Evolutionary conservation across 2,888 invertebrate genomes (phyloP).

Genomic region (Apoda limacodes): DNA sequence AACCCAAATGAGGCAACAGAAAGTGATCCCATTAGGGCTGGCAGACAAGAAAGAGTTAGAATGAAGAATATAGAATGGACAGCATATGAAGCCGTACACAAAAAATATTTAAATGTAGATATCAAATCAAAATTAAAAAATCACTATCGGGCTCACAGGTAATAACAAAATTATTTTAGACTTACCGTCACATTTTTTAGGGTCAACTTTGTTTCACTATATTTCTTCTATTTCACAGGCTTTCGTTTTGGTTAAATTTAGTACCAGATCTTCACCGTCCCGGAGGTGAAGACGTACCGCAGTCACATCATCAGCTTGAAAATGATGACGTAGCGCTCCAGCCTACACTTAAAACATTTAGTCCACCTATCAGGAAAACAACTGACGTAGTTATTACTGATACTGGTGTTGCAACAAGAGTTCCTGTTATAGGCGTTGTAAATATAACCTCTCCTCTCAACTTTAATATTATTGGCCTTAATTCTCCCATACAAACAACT

Average conservation of each 20-base stretch:
- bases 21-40: constrained; percentile 72
- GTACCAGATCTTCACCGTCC: constrained; percentile 93
- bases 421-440: constrained; percentile 43
- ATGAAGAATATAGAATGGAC: constrained; percentile 94
- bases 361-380: constrained; percentile 65
- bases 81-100: constrained; percentile 91
- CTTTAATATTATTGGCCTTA: constrained; percentile 49
- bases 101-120: constrained; percentile 92
- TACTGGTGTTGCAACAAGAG: constrained; percentile 49
- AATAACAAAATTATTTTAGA: constrained; percentile 12
- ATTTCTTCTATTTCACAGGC: constrained; percentile 47
- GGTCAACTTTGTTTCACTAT: neutral
- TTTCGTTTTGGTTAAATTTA: constrained; percentile 95
- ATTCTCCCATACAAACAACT: constrained; percentile 45
- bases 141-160: constrained; percentile 92
- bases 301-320: constrained; percentile 86
- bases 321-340: constrained; percentile 75
- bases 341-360: constrained; percentile 68
- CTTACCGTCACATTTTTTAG: neutral
- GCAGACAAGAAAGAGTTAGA: constrained; percentile 82
- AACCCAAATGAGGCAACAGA: constrained; percentile 92
- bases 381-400: constrained; percentile 59
- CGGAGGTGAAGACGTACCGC: constrained; percentile 87
- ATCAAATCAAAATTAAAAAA: constrained; percentile 91
- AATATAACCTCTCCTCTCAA: constrained; percentile 57